Evolutionary conservation across 2,888 invertebrate genomes (phyloP).

Genomic region (Villa cingulata): DNA sequence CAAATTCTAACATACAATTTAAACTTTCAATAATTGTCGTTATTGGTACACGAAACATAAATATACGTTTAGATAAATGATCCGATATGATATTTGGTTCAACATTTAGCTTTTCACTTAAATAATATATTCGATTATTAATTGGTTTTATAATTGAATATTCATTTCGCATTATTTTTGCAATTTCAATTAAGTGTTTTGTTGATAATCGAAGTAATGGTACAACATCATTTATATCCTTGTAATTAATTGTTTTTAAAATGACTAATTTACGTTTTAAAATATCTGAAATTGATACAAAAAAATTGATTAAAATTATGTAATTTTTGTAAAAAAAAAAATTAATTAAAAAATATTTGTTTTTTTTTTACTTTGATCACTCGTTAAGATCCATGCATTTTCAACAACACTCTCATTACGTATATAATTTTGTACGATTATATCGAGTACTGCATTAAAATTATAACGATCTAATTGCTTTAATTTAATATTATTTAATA

Average conservation of each 20-base stretch:
- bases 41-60: slow-evolving; percentile 43
- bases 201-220: slow-evolving; percentile 40
- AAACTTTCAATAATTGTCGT: slow-evolving; percentile 42
- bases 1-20: slow-evolving; percentile 40
- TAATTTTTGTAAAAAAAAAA: neutral
- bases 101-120: slow-evolving; percentile 39
- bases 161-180: slow-evolving; percentile 30
- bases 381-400: slow-evolving; percentile 30
- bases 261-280: slow-evolving; percentile 32
- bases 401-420: slow-evolving; percentile 24
- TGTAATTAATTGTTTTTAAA: slow-evolving; percentile 36
- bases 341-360: neutral
- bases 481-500: slow-evolving; percentile 3
- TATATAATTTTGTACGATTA: slow-evolving; percentile 21
- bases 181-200: slow-evolving; percentile 23
- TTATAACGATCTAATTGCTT: neutral
- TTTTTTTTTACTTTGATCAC: slow-evolving; percentile 21
- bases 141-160: slow-evolving; percentile 31
- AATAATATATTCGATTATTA: slow-evolving; percentile 44
- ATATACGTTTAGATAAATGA: slow-evolving; percentile 39
- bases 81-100: slow-evolving; percentile 37
- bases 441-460: slow-evolving; percentile 13
- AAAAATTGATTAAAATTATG: neutral
- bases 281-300: slow-evolving; percentile 18
- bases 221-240: slow-evolving; percentile 38